Conservation (phyloP, 2,888 invertebrate genomes). For the Scotopteryx bipunctaria region DNA sequence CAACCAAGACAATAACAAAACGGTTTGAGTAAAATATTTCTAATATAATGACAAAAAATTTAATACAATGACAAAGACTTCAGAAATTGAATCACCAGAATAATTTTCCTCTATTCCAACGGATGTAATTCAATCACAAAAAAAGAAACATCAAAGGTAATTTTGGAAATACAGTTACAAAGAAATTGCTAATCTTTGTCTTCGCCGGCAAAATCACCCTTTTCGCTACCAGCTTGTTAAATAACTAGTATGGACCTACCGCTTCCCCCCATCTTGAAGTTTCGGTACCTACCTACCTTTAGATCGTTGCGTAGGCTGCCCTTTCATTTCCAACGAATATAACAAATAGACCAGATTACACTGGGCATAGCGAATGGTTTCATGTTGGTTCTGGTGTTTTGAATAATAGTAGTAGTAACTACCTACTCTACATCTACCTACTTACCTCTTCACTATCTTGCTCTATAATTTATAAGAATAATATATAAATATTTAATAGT, state of each 20-base stretch:
- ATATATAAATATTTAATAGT: no score
- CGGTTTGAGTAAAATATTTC: no score
- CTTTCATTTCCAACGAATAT: conserved; percentile 40
- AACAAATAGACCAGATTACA: conserved; percentile 44
- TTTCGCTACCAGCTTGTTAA: conserved; percentile 16
- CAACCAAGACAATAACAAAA: no score
- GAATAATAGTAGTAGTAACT: no score
- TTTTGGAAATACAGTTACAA: conserved; percentile 25
- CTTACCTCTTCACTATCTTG: no score
- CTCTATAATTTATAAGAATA: no score
- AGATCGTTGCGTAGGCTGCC: conserved; percentile 20
- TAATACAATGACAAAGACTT: conserved; percentile 9
- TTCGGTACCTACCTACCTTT: conserved; percentile 11
- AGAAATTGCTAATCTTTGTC: conserved; percentile 25
- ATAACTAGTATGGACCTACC: neutral
- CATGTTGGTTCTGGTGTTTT: conserved; percentile 40
- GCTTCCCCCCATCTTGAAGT: conserved; percentile 9
- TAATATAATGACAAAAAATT: no score
- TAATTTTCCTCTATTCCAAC: conserved; percentile 3
- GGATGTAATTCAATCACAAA: conserved; percentile 20
- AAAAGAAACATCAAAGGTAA: conserved; percentile 17
- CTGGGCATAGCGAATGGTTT: conserved; percentile 35
- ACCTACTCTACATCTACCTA: no score
- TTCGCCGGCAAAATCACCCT: conserved; percentile 18
- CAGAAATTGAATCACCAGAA: conserved; percentile 5